A percentile compares a stretch with the other conserved stretches of the same genome.
These are phyloP conservation scores for Acipenser oxyrinchus DNA, from an alignment of 2,797 vertebrate species.

Conservation along the genomic window DNA sequence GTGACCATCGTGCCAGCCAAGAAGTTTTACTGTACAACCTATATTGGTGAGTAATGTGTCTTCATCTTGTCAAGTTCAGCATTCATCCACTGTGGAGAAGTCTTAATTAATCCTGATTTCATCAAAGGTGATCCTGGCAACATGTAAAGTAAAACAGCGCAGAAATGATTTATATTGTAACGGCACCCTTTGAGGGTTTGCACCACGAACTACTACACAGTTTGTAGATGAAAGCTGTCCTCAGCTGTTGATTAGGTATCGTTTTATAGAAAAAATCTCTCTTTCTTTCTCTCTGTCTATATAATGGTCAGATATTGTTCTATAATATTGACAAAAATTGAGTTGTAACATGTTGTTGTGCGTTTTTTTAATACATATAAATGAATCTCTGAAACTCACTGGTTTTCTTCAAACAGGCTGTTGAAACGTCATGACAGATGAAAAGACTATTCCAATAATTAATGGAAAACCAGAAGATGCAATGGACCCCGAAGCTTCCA, in stretches of 20 bases:
- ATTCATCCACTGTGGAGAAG: conserved; percentile 14
- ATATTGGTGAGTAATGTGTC: conserved; percentile 55
- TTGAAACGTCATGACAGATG: conserved; percentile 87
- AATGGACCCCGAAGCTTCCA: conserved; percentile 75
- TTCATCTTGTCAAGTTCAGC: conserved; percentile 19
- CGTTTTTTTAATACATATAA: too few relatives aligned
- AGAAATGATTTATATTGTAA: too few relatives aligned
- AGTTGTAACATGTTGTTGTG: too few relatives aligned
- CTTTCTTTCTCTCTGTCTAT: too few relatives aligned
- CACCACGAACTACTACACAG: too few relatives aligned
- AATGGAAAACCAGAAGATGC: conserved; percentile 88
- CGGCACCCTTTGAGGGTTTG: too few relatives aligned
- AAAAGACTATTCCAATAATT: conserved; percentile 87
- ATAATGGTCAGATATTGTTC: too few relatives aligned
- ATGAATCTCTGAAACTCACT: background rate
- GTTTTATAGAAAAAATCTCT: too few relatives aligned
- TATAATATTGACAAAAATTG: too few relatives aligned
- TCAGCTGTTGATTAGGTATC: too few relatives aligned
- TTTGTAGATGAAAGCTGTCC: too few relatives aligned
- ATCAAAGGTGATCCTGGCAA: conserved; percentile 13
- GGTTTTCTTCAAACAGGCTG: conserved; percentile 45
- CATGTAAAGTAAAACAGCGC: too few relatives aligned
- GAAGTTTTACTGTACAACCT: conserved; percentile 47
- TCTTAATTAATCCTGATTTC: conserved; percentile 15
- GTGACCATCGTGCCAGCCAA: conserved; percentile 50